Conservation (phyloP, 1,140 invertebrate species). For the Philotrypesis tridentata region DNA sequence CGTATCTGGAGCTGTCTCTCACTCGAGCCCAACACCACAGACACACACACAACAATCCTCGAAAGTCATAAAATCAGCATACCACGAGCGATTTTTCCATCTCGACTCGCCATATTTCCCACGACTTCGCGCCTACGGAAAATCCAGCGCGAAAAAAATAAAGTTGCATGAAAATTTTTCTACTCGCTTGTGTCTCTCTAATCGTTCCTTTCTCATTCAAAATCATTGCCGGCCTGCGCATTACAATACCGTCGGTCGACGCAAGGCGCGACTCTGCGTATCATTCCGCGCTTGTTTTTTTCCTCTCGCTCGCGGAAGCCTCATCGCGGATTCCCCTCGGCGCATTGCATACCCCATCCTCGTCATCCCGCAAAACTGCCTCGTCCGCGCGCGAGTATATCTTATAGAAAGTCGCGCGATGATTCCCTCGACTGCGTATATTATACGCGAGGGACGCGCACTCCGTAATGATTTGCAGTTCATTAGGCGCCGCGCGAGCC, state of each 20-base stretch:
- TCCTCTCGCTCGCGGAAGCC: too few relatives aligned
- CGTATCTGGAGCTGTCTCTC: background rate
- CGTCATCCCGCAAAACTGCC: background rate
- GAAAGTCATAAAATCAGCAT: conserved; percentile 31
- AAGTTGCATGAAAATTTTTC: background rate
- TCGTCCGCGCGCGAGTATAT: too few relatives aligned
- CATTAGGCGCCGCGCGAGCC: conserved; percentile 1
- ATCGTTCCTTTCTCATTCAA: background rate
- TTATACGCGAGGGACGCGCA: background rate
- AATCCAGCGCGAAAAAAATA: background rate
- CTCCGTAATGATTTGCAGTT: conserved; percentile 31
- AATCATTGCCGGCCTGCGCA: background rate
- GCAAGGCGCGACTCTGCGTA: too few relatives aligned
- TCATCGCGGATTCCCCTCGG: too few relatives aligned
- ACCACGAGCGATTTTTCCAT: conserved; percentile 2
- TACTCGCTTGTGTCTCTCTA: background rate
- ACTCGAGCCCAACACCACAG: too few relatives aligned
- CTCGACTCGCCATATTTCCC: background rate
- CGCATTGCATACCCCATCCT: background rate
- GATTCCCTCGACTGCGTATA: conserved; percentile 31
- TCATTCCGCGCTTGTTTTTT: too few relatives aligned
- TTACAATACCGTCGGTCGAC: too few relatives aligned
- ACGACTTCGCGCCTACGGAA: background rate
- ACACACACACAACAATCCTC: conserved; percentile 2
- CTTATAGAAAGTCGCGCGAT: conserved; percentile 34